phyloP scores from a whole-genome alignment of 2,888 invertebrate species.

The Euzetes globulus region DNA sequence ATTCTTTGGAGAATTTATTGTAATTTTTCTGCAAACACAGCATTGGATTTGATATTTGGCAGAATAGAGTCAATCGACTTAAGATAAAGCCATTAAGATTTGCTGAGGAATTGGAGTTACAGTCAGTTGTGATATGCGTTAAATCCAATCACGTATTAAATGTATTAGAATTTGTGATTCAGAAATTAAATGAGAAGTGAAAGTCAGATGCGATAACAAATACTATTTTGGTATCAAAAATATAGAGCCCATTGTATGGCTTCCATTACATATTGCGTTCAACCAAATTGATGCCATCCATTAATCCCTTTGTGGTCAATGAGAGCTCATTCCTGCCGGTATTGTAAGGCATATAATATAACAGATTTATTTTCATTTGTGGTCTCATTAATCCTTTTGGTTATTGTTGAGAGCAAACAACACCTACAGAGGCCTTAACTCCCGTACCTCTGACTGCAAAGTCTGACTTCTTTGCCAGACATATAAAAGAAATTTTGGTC shows the following conservation, averaged over 20 bases:
- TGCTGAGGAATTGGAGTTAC: constrained; percentile 2
- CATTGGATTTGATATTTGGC: not conserved
- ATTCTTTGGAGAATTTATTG: no score
- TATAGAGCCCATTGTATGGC: not conserved
- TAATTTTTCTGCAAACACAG: no score
- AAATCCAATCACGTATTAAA: constrained; percentile 19
- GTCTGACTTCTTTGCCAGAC: not conserved
- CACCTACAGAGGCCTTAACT: constrained; percentile 11
- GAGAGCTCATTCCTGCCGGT: not conserved
- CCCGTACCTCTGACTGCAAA: not conserved
- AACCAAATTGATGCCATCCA: constrained; percentile 5
- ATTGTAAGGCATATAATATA: not conserved
- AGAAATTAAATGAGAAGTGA: not conserved
- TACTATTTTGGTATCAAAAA: not conserved
- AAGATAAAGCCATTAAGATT: constrained; percentile 9
- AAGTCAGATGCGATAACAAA: not conserved
- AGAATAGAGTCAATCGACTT: not conserved
- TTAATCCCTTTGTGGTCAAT: constrained; percentile 30
- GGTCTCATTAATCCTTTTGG: constrained; percentile 20
- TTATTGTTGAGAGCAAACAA: constrained; percentile 27
- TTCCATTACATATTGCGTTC: constrained; percentile 25
- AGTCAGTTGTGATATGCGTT: not conserved
- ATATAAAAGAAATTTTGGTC: not conserved
- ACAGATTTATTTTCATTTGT: constrained; percentile 28
- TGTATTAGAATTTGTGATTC: not conserved